Base-by-base conservation (phyloP, 2,113 vertebrate genomes). In the Hippopotamus amphibius region DNA sequence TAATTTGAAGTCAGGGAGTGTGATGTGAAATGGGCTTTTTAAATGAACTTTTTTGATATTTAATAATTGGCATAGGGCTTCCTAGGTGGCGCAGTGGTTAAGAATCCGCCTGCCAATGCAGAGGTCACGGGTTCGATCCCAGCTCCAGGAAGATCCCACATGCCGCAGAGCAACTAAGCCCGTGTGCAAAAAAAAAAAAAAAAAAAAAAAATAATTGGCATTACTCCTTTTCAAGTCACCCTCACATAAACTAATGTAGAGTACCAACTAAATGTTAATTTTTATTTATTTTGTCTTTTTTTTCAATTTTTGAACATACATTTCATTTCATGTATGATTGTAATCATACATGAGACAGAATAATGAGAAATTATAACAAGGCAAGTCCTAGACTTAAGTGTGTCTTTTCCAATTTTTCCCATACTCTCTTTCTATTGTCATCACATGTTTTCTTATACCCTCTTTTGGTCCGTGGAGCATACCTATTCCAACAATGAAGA, bases 1-100 rank as follows among this genome's bases (percentile, higher is more conserved):
- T 22, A 71, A n/a, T 41, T 22, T 71, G n/a, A 71, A 71, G 22
- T 37, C 68, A 71, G n/a, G 17, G 17, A 71, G n/a, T 41, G 28
- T 71, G 68, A 71, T 22, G 9, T 77, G 59, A 53, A 90, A 15
- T 87, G 22, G 0, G 4, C 2, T 94, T 12, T 76, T 87, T 21
- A 88, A 90, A 65, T 71, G 13, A 91, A 37, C 9, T 83, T 87
- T 87, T 77, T 95, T 83, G 21, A 68, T 84, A 30, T 48, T 68
- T 74, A 84, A 30, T 65, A 65, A 81, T 33, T 76, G 11, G 22
- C 22, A 79, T 59, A n/a, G n/a, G n/a, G n/a, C n/a, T n/a, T n/a
- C n/a, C n/a, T n/a, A n/a, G n/a, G n/a, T n/a, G n/a, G n/a, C n/a
- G n/a, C n/a, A n/a, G n/a, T n/a, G n/a, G n/a, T n/a, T n/a, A n/a